These are phyloP conservation scores for Bovichtus diacanthus DNA, from an alignment of 2,797 vertebrate genomes.

Conservation along the genomic window DNA sequence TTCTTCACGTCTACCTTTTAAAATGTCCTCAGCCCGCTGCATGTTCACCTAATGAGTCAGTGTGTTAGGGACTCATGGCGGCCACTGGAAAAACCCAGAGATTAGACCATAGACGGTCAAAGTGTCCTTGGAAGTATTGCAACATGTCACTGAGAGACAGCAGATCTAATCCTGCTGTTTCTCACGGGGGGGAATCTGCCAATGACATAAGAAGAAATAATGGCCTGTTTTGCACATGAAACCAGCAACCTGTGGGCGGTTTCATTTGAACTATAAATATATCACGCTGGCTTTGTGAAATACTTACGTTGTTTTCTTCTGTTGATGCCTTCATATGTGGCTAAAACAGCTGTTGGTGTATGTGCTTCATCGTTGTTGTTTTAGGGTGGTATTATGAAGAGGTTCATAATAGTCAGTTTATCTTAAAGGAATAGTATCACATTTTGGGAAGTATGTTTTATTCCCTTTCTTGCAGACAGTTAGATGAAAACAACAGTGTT, in stretches of 20 bases:
- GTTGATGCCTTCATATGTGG: constrained; percentile 21
- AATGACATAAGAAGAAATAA: constrained; percentile 51
- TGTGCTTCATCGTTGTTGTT: constrained; percentile 4
- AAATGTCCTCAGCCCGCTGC: constrained; percentile 47
- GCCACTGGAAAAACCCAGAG: constrained; percentile 53
- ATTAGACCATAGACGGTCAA: constrained; percentile 57
- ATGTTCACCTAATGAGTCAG: constrained; percentile 61
- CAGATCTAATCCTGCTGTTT: constrained; percentile 56
- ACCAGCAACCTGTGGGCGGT: constrained; percentile 37
- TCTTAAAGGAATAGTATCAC: not conserved
- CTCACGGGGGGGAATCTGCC: constrained; percentile 45
- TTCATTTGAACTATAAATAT: constrained; percentile 42
- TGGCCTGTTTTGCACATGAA: constrained; percentile 59
- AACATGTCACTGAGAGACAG: constrained; percentile 36
- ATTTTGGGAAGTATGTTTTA: not conserved
- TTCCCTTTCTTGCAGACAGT: not conserved
- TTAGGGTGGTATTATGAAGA: too few species aligned
- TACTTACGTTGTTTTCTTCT: constrained; percentile 11
- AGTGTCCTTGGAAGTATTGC: constrained; percentile 68
- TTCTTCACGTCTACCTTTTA: constrained; percentile 44
- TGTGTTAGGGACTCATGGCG: constrained; percentile 45
- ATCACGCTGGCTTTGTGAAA: constrained; percentile 9
- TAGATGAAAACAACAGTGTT: not conserved
- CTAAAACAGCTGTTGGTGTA: constrained; percentile 6
- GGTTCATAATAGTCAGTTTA: not conserved